phyloP scores from a whole-genome alignment of 2,888 invertebrate genomes.

The Ophion ventricosus region DNA sequence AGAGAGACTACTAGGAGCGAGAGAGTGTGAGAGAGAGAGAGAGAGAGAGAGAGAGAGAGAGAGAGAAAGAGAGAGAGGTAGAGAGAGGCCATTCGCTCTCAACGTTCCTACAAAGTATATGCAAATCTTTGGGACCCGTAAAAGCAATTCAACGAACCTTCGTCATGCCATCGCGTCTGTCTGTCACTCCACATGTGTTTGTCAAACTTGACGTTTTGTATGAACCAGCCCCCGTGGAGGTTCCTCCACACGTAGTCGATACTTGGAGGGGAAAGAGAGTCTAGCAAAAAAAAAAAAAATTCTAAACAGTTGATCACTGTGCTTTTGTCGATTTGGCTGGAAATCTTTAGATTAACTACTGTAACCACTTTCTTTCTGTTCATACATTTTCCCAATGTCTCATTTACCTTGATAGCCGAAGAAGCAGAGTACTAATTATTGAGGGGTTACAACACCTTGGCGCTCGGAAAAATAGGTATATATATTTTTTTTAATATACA shows the following conservation, averaged over 20 bases:
- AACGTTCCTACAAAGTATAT: constrained; percentile 58
- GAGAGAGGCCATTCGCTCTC: constrained; percentile 24
- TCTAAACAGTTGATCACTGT: background rate
- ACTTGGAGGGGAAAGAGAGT: background rate
- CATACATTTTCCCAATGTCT: no score
- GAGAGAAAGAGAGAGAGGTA: background rate
- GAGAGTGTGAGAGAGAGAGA: background rate
- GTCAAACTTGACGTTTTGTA: constrained; percentile 47
- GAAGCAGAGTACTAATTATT: no score
- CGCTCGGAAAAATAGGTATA: no score
- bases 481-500: no score
- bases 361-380: no score
- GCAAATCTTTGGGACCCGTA: constrained; percentile 61
- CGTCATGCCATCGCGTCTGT: constrained; percentile 45
- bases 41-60: constrained; percentile 14
- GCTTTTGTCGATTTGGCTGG: background rate
- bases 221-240: constrained; percentile 1
- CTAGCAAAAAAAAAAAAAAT: background rate
- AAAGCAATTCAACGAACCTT: constrained; percentile 56
- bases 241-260: constrained; percentile 21
- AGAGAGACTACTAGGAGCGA: constrained; percentile 53
- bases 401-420: no score
- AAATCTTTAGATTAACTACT: background rate
- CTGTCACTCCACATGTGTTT: constrained; percentile 57
- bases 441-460: no score